Percentiles rank a stretch among this genome's conserved stretches.
Evolutionary conservation across 1,140 invertebrate species (phyloP).

Genomic region (Leptinotarsa undecemlineata): DNA sequence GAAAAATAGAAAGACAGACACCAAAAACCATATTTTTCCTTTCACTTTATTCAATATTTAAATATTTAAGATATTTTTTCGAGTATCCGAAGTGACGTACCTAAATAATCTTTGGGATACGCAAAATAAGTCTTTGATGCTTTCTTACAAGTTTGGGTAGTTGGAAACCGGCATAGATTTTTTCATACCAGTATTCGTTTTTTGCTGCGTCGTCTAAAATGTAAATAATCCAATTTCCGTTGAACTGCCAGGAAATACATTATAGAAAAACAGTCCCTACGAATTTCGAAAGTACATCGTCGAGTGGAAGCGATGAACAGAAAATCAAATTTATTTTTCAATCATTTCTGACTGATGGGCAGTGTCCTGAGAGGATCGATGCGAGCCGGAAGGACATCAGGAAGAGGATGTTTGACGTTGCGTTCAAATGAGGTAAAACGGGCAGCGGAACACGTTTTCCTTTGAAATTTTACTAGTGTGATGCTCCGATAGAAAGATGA

Average conservation of each 20-base stretch:
- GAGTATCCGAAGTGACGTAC: too few relatives aligned
- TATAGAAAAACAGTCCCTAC: slow-evolving; percentile 15
- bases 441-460: slow-evolving; percentile 9
- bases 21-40: too few relatives aligned
- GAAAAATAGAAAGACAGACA: too few relatives aligned
- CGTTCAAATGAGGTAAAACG: slow-evolving; percentile 31
- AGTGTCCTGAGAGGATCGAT: slow-evolving; percentile 34
- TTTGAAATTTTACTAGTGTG: neutral
- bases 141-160: too few relatives aligned
- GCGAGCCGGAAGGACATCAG: slow-evolving; percentile 12
- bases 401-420: slow-evolving; percentile 20
- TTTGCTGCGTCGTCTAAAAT: too few relatives aligned
- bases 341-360: slow-evolving; percentile 58
- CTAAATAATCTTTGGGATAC: too few relatives aligned
- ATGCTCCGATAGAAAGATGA: too few relatives aligned
- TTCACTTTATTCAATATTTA: too few relatives aligned
- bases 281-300: slow-evolving; percentile 18
- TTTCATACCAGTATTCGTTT: too few relatives aligned
- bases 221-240: neutral
- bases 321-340: slow-evolving; percentile 58
- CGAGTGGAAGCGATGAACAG: slow-evolving; percentile 48
- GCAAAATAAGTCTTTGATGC: too few relatives aligned
- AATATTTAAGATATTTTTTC: too few relatives aligned
- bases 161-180: too few relatives aligned
- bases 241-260: neutral